Base-by-base conservation (phyloP, 2,113 vertebrate species). In the Ptilonorhynchus violaceus region DNA sequence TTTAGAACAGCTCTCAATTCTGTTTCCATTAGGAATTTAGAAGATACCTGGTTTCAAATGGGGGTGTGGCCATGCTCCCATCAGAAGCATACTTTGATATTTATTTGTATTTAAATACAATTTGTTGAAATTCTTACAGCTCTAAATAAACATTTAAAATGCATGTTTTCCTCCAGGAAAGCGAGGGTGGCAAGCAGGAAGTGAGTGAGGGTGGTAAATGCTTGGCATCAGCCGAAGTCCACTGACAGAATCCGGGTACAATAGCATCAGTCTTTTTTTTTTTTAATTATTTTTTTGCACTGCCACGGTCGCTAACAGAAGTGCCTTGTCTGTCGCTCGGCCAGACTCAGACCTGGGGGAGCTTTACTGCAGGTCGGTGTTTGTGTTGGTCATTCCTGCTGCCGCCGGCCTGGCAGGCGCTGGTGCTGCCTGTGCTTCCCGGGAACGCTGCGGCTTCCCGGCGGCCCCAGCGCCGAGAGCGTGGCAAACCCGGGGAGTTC, bases 81-180 rank as follows among this genome's bases (percentile, higher is more conserved):
- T 95, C 94, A 94, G 92, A 97, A 96, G 46, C 78, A 22, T 68
- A 63, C 60, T 92, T 86, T 92, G 81, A 21, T 98, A 97, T 96
- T 97, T 98, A 94, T 98, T 98, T 98, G 97, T 98, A 97, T 97
- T 97, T 95, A 76, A 98, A 88, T 93, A 88, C 84, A 90, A 85
- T 96, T 97, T 97, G 96, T 97, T 97, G 81, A 52, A 15, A 78
- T 95, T 93, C 96, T 91, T 95, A 85, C 2, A 4, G 78, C 74
- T 97, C 72, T 37, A 91, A 98, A 98, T 98, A 98, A 98, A 98
- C 84, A 31, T 94, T 96, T 76, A 15, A 95, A 95, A 94, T 85
- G 85, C 86, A 91, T 95, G 86, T 93, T 91, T 97, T 89, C 95
- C 91, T 95, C 66, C 62, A 87, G 83, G 91, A 68, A 70, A 58